Conservation (phyloP, 2,888 invertebrate species). For the Lapara coniferarum region DNA sequence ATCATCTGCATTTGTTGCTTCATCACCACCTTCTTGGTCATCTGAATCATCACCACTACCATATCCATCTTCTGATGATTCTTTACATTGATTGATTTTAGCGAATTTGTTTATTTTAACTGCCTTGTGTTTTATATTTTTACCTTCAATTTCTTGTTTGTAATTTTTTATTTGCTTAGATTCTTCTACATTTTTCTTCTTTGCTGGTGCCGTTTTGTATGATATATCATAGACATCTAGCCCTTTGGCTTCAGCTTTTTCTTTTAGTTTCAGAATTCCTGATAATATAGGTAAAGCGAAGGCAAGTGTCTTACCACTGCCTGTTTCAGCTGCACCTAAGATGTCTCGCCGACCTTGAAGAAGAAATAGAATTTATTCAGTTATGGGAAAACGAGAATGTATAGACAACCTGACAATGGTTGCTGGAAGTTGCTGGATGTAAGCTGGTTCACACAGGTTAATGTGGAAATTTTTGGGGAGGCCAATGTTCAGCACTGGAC, state of each 20-base stretch:
- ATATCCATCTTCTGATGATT: slow-evolving; percentile 73
- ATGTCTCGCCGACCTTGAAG: slow-evolving; percentile 90
- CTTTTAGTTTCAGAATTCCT: slow-evolving; percentile 90
- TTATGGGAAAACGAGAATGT: too few species aligned
- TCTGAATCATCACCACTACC: slow-evolving; percentile 57
- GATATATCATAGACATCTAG: slow-evolving; percentile 71
- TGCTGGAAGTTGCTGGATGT: too few species aligned
- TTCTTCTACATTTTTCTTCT: slow-evolving; percentile 49
- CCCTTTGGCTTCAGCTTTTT: slow-evolving; percentile 65
- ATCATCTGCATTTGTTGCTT: slow-evolving; percentile 32
- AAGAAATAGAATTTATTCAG: slow-evolving; percentile 33
- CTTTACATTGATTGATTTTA: slow-evolving; percentile 41
- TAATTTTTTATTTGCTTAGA: slow-evolving; percentile 31
- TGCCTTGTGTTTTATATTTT: slow-evolving; percentile 42
- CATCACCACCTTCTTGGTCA: slow-evolving; percentile 35
- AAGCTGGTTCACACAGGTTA: too few species aligned
- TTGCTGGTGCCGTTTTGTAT: slow-evolving; percentile 63
- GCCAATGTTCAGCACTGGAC: too few species aligned
- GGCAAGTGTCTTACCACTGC: slow-evolving; percentile 99
- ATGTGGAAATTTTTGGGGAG: too few species aligned
- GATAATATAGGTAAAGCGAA: slow-evolving; percentile 97
- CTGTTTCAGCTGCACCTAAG: slow-evolving; percentile 99
- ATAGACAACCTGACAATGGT: too few species aligned
- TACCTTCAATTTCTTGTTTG: slow-evolving; percentile 33
- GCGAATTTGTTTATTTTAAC: slow-evolving; percentile 31